A percentile compares a stretch with the other conserved stretches of the same genome.
Evolutionary conservation across 2,113 vertebrate species (phyloP).

Genomic region (Sphyrna mokarran): DNA sequence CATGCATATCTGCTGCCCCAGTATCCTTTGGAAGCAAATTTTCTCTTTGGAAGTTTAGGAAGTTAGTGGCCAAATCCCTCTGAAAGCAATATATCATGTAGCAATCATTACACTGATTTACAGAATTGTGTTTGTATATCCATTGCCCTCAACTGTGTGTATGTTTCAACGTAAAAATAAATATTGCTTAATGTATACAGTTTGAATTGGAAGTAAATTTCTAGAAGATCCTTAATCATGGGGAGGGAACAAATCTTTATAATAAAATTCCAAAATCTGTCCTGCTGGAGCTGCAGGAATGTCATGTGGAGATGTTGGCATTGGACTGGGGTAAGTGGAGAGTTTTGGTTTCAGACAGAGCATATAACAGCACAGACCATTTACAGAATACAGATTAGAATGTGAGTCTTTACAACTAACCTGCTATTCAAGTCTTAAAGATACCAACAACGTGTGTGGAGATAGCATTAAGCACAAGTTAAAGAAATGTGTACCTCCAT

Average conservation of each 20-base stretch:
- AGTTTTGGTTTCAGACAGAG: too few species aligned
- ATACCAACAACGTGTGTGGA: too few species aligned
- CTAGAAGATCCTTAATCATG: not conserved
- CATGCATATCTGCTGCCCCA: not conserved
- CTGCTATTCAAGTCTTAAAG: too few species aligned
- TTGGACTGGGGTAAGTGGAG: too few species aligned
- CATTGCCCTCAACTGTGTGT: not conserved
- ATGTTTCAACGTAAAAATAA: conserved; percentile 26
- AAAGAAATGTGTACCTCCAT: too few species aligned
- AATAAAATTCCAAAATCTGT: not conserved
- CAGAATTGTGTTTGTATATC: conserved; percentile 27
- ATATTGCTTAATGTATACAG: not conserved
- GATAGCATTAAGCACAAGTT: too few species aligned
- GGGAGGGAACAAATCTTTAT: not conserved
- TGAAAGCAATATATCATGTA: conserved; percentile 15
- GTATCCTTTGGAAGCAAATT: not conserved
- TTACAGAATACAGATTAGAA: too few species aligned
- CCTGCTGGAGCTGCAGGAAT: not conserved
- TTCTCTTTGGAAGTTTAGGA: not conserved
- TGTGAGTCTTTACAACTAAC: too few species aligned
- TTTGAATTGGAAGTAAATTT: not conserved
- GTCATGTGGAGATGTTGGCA: not conserved
- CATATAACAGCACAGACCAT: too few species aligned
- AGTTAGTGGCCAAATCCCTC: not conserved
- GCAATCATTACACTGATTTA: conserved; percentile 1